phyloP scores from a whole-genome alignment of 1,140 invertebrate species.

The Camponotus vicinus region DNA sequence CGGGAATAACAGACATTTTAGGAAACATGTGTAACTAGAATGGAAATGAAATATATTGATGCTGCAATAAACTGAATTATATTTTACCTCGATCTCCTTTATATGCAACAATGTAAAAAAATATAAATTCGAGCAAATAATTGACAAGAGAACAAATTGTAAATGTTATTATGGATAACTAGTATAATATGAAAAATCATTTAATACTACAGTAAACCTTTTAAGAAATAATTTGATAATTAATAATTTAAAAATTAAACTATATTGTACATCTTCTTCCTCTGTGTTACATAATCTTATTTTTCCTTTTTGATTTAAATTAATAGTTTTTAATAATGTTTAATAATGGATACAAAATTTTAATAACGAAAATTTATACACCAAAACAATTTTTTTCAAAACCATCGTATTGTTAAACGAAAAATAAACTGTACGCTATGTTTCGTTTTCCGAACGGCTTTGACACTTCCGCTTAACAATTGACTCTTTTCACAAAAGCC shows the following conservation, averaged over 20 bases:
- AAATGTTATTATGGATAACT: no score
- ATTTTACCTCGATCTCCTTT: not conserved
- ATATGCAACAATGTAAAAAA: not conserved
- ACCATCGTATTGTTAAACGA: conserved; percentile 3
- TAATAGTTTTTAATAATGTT: not conserved
- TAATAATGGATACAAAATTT: not conserved
- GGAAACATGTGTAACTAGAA: not conserved
- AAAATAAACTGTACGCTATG: conserved; percentile 7
- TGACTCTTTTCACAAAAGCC: conserved; percentile 33
- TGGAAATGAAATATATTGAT: not conserved
- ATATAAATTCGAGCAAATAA: not conserved
- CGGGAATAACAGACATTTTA: not conserved
- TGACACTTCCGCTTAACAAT: conserved; percentile 36
- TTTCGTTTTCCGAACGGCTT: conserved; percentile 6
- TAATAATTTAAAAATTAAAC: no score
- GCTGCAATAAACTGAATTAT: not conserved
- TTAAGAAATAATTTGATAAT: no score
- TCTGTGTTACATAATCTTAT: no score
- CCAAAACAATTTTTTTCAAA: not conserved
- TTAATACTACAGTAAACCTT: no score
- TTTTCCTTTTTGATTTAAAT: not conserved
- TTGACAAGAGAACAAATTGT: not conserved
- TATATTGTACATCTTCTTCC: no score
- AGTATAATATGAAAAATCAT: no score
- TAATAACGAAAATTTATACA: not conserved